These are phyloP conservation scores for Onthophagus taurus DNA, from an alignment of 1,140 invertebrate species.

Conservation along the genomic window DNA sequence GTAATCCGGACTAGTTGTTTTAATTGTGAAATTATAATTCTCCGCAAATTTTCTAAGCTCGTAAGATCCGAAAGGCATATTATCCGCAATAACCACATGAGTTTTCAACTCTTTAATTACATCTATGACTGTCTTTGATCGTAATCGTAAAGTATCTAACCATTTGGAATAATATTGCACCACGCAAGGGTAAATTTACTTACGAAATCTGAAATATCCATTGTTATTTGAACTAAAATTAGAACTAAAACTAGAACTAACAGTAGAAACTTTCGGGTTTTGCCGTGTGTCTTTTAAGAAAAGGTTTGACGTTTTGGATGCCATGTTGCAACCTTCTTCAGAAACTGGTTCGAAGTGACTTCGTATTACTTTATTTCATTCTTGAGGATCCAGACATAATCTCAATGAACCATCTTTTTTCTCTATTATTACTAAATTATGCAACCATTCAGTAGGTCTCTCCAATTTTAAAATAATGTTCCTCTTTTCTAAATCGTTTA, in stretches of 20 bases:
- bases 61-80: slow-evolving; percentile 23
- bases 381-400: slow-evolving; percentile 24
- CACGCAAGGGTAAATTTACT: not conserved
- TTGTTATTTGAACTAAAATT: no score
- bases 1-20: slow-evolving; percentile 26
- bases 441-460: not conserved
- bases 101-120: slow-evolving; percentile 22
- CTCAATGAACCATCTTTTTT: slow-evolving; percentile 19
- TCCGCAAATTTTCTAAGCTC: slow-evolving; percentile 25
- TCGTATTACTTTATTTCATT: slow-evolving; percentile 8
- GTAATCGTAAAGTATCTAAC: slow-evolving; percentile 1
- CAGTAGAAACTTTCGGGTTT: no score
- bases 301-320: no score
- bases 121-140: slow-evolving; percentile 7
- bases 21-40: slow-evolving; percentile 22
- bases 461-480: not conserved
- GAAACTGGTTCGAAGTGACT: no score
- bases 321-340: no score
- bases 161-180: slow-evolving; percentile 9
- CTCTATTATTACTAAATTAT: slow-evolving; percentile 19
- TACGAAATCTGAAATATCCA: slow-evolving; percentile 4
- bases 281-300: no score
- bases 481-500: slow-evolving; percentile 7
- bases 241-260: no score
- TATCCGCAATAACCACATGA: slow-evolving; percentile 24